Base-by-base conservation (phyloP, 2,888 invertebrate species). In the Cheilosia vernalis region DNA sequence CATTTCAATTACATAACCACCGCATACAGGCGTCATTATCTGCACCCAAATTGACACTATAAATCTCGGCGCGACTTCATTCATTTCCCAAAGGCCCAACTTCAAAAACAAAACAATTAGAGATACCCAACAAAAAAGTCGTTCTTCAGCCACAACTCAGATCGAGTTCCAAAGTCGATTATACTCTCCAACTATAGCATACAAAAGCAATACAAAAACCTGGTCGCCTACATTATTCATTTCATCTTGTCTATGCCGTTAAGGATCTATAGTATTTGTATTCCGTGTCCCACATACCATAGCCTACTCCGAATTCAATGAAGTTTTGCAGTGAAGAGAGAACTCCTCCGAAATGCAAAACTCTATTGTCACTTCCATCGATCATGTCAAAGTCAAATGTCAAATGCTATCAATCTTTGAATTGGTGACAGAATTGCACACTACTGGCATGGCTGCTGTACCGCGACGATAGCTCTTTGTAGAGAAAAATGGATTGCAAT, bases 351-450 rank as follows among this genome's bases (percentile, higher is more conserved):
- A 84, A 79, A 84, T 79, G 84, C 79, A 84, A 84, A 74, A 76
- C 70, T 66, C 60, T 66, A 72, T 80, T 85, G 85, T 85, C 85
- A 77, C 61, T 85, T 81, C 72, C 66, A 85, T 85, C 85, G 85
- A 85, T 85, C 85, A 81, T 85, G 72, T 85, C 82, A 81, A 82
- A 87, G 87, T 87, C 87, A 87, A 82, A 87, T 85, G 87, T 87
- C 85, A 87, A 82, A 81, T 74, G 79, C 87, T 85, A 82, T 86
- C 87, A 85, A 85, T 87, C 87, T 82, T 87, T 44, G 81, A 72
- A 44, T 66, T 74, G 79, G 74, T 70, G 84, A 74, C 79, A 79
- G 67, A 58, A 58, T 49, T 74, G 79, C 37, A 64, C 5, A 69
- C 64, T 66, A 44, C 49, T 67, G 74, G 13, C 13, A 37, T 17